These are phyloP conservation scores for Euzetes globulus DNA, from an alignment of 2,888 invertebrate genomes.

Conservation along the genomic window DNA sequence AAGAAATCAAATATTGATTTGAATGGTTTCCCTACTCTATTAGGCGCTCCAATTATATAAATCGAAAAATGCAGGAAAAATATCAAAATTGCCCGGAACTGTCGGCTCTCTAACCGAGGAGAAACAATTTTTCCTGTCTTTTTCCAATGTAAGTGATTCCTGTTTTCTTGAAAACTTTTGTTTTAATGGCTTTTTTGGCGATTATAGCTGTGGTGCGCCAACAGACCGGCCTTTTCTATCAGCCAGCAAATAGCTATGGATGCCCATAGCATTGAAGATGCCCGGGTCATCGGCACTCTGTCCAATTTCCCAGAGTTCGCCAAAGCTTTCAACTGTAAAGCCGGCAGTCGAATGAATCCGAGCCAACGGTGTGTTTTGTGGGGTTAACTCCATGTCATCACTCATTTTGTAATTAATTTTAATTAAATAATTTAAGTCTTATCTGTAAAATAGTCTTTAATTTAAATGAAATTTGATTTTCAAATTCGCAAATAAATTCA, in stretches of 20 bases:
- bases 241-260: background rate
- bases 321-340: constrained; percentile 28
- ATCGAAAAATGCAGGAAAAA: background rate
- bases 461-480: background rate
- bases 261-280: constrained; percentile 23
- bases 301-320: constrained; percentile 30
- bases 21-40: no score
- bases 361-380: constrained; percentile 26
- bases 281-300: constrained; percentile 24
- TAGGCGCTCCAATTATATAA: constrained; percentile 11
- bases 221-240: background rate
- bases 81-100: constrained; percentile 17
- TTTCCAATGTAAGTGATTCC: constrained; percentile 24
- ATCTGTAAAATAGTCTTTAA: background rate
- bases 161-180: background rate
- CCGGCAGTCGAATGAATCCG: constrained; percentile 25
- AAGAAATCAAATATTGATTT: background rate
- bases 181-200: background rate
- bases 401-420: background rate
- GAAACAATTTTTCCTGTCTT: constrained; percentile 33
- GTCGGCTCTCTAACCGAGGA: background rate
- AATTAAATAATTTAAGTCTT: background rate
- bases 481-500: background rate
- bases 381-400: constrained; percentile 14
- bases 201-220: constrained; percentile 31